Evolutionary conservation across 2,888 invertebrate genomes (phyloP), one percentile per base, ranked within the genome.

Genomic region (Ichneumoninae sp.): DNA sequence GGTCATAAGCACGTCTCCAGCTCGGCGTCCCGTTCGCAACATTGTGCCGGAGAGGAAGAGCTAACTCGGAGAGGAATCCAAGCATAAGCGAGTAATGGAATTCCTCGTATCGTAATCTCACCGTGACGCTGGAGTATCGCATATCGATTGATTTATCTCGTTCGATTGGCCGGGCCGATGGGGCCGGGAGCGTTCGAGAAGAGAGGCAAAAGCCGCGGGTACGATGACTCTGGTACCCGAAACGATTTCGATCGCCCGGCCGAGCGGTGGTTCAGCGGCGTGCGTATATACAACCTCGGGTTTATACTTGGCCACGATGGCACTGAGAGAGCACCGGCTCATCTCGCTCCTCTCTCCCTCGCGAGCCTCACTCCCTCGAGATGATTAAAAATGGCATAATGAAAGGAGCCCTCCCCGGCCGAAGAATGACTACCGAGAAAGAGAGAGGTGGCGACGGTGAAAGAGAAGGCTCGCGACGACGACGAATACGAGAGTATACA

Each of bases 311-410:
- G 30, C 54, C 70, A 79, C 84, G 81, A 76, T 82, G 69, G 81
- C 81, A 78, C 77, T 65, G 66, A 71, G 80, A 80, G 65, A 77
- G 70, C 81, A 65, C 68, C 33, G 7, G 68, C 57, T 77, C 65
- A 66, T 76, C 57, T 84, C 76, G 84, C 65, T 81, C 80, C 80
- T 70, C 71, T 82, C 44, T 65, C 54, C 79, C 78, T 79, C 75
- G 72, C 72, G 22, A 81, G 52, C 33, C 52, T 66, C 60, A 62
- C 86, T 88, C 84, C 81, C 84, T 87, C 87, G 79, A 84, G 86
- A 90, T 90, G 91, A 92, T 92, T 92, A 92, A 92, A 92, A 92
- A 92, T 92, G 92, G 91, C 92, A 92, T 92, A 92, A 92, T 92
- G 91, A 90, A 91, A 92, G 90, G 89, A 90, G 90, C 88, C 87